Conservation (phyloP, 2,797 vertebrate species). For the Zenarchopterus dispar region DNA sequence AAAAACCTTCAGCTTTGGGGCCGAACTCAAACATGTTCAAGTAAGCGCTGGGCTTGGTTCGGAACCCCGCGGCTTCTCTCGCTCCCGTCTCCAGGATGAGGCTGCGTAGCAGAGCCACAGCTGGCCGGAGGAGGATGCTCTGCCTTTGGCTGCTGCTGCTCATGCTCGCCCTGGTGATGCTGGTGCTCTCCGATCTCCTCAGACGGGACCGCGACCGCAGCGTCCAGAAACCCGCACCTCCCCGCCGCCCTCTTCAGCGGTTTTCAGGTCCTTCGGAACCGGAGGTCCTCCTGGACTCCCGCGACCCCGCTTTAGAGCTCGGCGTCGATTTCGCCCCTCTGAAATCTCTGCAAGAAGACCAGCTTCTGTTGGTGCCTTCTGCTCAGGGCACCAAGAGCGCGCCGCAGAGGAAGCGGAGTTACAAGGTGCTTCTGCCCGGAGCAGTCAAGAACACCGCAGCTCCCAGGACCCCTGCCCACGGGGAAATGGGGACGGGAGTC, state of each 20-base stretch:
- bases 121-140: conserved; percentile 76
- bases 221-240: conserved; percentile 14
- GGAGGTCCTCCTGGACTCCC: conserved; percentile 82
- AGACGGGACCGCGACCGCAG: conserved; percentile 22
- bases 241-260: conserved; percentile 42
- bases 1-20: conserved; percentile 6
- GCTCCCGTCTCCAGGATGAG: conserved; percentile 72
- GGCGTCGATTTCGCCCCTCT: conserved; percentile 73
- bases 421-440: conserved; percentile 77
- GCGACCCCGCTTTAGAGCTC: conserved; percentile 78
- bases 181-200: conserved; percentile 76
- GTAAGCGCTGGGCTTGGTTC: neutral
- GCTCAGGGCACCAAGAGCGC: conserved; percentile 47
- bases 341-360: conserved; percentile 86
- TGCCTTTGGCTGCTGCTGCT: conserved; percentile 81
- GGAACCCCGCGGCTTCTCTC: no score
- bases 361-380: conserved; percentile 76
- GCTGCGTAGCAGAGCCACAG: conserved; percentile 73
- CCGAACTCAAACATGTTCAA: conserved; percentile 22
- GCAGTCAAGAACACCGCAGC: conserved; percentile 35
- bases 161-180: conserved; percentile 77
- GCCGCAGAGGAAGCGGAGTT: conserved; percentile 68
- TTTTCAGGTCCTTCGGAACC: conserved; percentile 66
- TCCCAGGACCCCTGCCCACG: conserved; percentile 30
- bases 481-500: conserved; percentile 39